Conservation (phyloP, 2,797 vertebrate genomes). For the Eremophila alpestris region DNA sequence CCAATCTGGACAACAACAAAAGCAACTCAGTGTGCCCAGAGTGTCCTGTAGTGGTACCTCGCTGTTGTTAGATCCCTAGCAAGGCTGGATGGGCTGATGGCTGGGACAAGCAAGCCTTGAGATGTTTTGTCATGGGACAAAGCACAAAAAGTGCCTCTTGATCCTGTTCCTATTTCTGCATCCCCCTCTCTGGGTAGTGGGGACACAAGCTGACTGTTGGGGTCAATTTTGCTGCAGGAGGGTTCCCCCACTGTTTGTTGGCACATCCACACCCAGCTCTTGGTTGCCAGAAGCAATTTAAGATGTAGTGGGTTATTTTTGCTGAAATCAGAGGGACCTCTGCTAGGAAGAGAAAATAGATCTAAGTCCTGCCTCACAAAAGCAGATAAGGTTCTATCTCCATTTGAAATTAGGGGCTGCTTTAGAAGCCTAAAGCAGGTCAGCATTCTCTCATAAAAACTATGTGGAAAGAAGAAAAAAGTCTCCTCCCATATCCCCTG, state of each 20-base stretch:
- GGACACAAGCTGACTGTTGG: background rate
- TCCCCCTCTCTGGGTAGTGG: background rate
- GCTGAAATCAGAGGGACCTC: background rate
- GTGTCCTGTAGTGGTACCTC: background rate
- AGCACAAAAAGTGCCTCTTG: background rate
- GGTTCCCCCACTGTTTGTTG: background rate
- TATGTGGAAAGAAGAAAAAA: background rate
- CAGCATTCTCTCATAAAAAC: slow-evolving; percentile 5
- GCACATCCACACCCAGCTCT: background rate
- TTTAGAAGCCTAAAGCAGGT: slow-evolving; percentile 24
- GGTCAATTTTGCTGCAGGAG: background rate
- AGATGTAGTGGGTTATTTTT: background rate
- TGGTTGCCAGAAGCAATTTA: background rate
- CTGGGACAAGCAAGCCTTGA: background rate
- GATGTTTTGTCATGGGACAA: background rate
- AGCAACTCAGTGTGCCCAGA: background rate
- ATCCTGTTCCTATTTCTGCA: background rate
- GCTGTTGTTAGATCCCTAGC: background rate
- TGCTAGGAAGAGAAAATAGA: background rate
- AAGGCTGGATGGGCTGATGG: background rate
- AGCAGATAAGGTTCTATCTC: background rate
- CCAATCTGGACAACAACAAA: background rate
- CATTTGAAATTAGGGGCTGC: background rate
- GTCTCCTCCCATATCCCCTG: background rate
- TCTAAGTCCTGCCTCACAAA: background rate